phyloP scores from a whole-genome alignment of 2,113 vertebrate genomes.

The Carlito syrichta region DNA sequence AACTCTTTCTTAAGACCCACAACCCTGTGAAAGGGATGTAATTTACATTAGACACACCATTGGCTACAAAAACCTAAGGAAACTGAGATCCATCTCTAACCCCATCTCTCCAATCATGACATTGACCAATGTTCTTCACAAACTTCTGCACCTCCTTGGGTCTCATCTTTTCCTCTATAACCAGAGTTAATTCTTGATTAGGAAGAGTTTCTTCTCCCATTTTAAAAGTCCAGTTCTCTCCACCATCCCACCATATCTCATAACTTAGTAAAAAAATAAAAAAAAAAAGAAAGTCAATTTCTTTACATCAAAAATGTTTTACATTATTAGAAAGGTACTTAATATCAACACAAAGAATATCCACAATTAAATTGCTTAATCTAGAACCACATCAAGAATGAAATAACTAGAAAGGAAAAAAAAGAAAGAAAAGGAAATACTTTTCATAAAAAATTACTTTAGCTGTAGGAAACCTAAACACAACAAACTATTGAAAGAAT shows the following conservation, averaged over 20 bases:
- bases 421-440: background rate
- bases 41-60: background rate
- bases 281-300: background rate
- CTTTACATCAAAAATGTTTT: background rate
- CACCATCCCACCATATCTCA: background rate
- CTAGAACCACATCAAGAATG: background rate
- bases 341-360: slow-evolving; percentile 1
- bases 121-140: background rate
- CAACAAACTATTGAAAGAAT: background rate
- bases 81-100: background rate
- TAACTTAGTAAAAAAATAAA: background rate
- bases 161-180: background rate
- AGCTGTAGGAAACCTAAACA: background rate
- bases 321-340: background rate
- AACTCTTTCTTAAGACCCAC: background rate
- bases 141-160: background rate
- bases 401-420: slow-evolving; percentile 4
- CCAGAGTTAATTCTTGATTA: background rate
- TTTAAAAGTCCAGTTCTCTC: background rate
- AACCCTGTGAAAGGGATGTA: background rate
- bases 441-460: background rate
- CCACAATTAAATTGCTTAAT: background rate
- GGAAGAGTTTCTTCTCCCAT: background rate
- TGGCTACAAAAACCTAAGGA: background rate
- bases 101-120: background rate